Percentiles rank a stretch among this genome's conserved stretches.
Conservation (phyloP, 1,140 invertebrate species). For the Drosophila albomicans region DNA sequence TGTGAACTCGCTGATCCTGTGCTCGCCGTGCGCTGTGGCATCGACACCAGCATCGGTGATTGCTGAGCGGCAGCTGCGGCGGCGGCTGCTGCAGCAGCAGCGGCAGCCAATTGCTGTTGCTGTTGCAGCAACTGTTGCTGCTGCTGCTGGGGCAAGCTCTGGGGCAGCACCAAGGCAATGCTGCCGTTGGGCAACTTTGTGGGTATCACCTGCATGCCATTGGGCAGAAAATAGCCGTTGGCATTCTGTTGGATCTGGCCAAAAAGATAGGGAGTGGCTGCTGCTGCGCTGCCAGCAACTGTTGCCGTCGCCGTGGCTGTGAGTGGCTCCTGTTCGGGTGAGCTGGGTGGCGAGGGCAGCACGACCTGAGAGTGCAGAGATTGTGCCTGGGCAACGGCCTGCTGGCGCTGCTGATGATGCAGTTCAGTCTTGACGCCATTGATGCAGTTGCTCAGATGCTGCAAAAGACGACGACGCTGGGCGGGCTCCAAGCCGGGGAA, state of each 20-base stretch:
- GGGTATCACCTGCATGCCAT: slow-evolving; percentile 92
- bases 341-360: slow-evolving; percentile 84
- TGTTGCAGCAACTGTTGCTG: slow-evolving; percentile 86
- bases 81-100: slow-evolving; percentile 85
- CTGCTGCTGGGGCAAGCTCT: slow-evolving; percentile 79
- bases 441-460: slow-evolving; percentile 90
- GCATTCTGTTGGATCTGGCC: slow-evolving; percentile 87
- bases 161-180: slow-evolving; percentile 91
- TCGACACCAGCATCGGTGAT: slow-evolving; percentile 89
- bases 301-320: slow-evolving; percentile 84
- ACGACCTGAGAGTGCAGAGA: slow-evolving; percentile 85
- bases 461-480: slow-evolving; percentile 89
- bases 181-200: slow-evolving; percentile 92
- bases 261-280: slow-evolving; percentile 71
- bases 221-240: slow-evolving; percentile 87
- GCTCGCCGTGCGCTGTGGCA: slow-evolving; percentile 89
- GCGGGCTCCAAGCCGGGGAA: slow-evolving; percentile 90
- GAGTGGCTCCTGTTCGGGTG: slow-evolving; percentile 80
- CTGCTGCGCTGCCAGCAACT: slow-evolving; percentile 63
- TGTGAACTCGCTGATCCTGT: slow-evolving; percentile 88
- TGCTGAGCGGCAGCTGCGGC: slow-evolving; percentile 77
- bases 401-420: slow-evolving; percentile 83
- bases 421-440: slow-evolving; percentile 84
- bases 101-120: slow-evolving; percentile 86
- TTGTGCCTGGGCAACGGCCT: slow-evolving; percentile 53